Evolutionary conservation across 2,888 invertebrate species (phyloP), one percentile per base, ranked within the genome.

Genomic region (Aspidapion aeneum): DNA sequence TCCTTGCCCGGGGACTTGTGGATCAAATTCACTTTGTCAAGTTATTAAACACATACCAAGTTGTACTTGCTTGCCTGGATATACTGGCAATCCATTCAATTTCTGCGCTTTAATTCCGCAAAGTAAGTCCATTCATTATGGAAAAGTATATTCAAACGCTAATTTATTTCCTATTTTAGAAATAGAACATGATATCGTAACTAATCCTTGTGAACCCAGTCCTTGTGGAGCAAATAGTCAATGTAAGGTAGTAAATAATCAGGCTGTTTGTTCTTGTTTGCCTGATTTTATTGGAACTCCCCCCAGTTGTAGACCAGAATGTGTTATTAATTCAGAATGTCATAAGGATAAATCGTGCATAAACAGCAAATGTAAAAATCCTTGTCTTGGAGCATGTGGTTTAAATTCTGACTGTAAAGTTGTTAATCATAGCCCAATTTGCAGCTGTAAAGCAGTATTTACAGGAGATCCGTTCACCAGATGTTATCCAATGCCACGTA

Each of bases 141-240:
- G 19, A 50, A 58, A 50, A 54, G 56, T 12, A 16, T 56, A 5
- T 56, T n/a, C 7, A 18, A 52, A 52, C 7, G n/a, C n/a, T 52
- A 5, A 52, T 52, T 52, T 18, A 9, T n/a, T 19, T 52, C 7
- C n/a, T 18, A 5, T 52, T 52, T 17, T 19, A 52, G 52, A 16
- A 20, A 35, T 21, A 9, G n/a, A 17, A 52, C 17, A 18, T n/a
- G 52, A 52, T 7, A n/a, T 9, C 7, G 19, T 52, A 52, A 21
- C 57, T 60, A 84, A 88, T 72, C 88, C 88, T 1, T 91, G 91
- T 71, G 83, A 83, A 73, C 89, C 89, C 50, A 86, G 87, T 20
- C 89, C 90, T 1, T 91, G 91, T 75, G 90, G 90, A 49, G 84
- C 90, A 12, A 91, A 91, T 71, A 86, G 90, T 63, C 85, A 87